These are phyloP conservation scores for Takifugu ocellatus DNA, from an alignment of 2,797 vertebrate genomes.

Conservation along the genomic window DNA sequence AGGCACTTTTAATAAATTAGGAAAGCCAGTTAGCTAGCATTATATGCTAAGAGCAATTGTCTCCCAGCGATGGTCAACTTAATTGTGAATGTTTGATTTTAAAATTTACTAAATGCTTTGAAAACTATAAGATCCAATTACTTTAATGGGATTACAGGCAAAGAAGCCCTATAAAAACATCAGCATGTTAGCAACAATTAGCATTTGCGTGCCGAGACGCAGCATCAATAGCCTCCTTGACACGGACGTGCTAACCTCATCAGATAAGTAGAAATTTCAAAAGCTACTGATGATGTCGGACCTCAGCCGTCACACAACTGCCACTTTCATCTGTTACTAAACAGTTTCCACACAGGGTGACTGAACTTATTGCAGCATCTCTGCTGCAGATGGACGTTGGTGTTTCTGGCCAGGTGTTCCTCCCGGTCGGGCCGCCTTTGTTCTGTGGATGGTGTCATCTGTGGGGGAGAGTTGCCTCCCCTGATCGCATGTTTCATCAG, in stretches of 20 bases:
- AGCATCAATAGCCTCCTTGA: not conserved
- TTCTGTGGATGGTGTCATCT: slow-evolving; percentile 48
- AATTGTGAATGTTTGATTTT: not conserved
- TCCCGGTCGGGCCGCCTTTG: slow-evolving; percentile 47
- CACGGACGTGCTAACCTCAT: not conserved
- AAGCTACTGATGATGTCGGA: no score
- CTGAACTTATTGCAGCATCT: not conserved
- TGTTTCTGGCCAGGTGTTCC: slow-evolving; percentile 48
- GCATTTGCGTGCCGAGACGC: not conserved
- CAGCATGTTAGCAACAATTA: not conserved
- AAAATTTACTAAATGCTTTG: not conserved
- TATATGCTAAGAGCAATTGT: no score
- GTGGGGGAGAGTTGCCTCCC: slow-evolving; percentile 50
- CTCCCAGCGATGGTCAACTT: not conserved
- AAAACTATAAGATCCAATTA: slow-evolving; percentile 1
- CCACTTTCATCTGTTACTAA: not conserved
- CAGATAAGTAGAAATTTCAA: not conserved
- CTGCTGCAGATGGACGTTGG: slow-evolving; percentile 4
- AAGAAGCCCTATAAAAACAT: not conserved
- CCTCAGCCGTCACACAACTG: no score
- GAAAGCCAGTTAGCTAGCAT: no score
- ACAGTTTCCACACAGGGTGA: not conserved
- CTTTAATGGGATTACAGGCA: not conserved
- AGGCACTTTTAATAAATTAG: not conserved
- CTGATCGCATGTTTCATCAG: slow-evolving; percentile 59